Percentiles rank a stretch among this genome's conserved stretches.
phyloP scores from a whole-genome alignment of 2,888 invertebrate species.

The Allygus modestus region DNA sequence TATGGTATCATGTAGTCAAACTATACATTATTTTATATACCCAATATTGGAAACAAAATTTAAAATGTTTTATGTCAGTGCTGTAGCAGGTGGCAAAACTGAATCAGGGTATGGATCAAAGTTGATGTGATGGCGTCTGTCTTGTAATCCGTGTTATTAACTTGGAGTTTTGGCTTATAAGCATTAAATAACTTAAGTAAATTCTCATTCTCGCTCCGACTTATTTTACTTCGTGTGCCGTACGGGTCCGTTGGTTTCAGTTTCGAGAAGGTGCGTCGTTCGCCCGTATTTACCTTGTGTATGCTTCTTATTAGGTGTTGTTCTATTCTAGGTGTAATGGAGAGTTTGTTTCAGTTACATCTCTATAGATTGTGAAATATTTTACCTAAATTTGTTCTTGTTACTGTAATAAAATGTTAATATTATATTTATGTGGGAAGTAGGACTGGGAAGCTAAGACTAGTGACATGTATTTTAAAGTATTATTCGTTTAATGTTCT shows the following conservation, averaged over 20 bases:
- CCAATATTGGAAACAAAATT: no score
- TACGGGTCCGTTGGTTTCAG: not conserved
- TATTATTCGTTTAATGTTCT: no score
- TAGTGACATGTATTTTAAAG: no score
- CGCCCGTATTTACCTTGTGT: constrained; percentile 3
- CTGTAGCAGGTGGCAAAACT: no score
- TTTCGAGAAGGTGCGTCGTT: constrained; percentile 29
- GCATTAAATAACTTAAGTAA: no score
- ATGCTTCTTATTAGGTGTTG: constrained; percentile 8
- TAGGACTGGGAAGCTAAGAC: no score
- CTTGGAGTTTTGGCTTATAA: no score
- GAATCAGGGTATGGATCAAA: no score
- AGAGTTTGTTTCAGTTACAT: not conserved
- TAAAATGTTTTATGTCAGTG: no score
- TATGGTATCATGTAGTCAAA: no score
- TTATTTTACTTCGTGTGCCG: not conserved
- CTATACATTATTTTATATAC: no score
- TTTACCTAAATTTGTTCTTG: not conserved
- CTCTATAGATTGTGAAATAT: not conserved
- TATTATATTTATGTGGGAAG: no score
- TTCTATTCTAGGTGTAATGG: not conserved
- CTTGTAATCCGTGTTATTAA: not conserved
- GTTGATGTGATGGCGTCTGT: not conserved
- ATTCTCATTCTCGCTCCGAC: not conserved
- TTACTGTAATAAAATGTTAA: not conserved